phyloP scores from a whole-genome alignment of 53 echinoderm and acorn worm species.

The Henricia sp. region DNA sequence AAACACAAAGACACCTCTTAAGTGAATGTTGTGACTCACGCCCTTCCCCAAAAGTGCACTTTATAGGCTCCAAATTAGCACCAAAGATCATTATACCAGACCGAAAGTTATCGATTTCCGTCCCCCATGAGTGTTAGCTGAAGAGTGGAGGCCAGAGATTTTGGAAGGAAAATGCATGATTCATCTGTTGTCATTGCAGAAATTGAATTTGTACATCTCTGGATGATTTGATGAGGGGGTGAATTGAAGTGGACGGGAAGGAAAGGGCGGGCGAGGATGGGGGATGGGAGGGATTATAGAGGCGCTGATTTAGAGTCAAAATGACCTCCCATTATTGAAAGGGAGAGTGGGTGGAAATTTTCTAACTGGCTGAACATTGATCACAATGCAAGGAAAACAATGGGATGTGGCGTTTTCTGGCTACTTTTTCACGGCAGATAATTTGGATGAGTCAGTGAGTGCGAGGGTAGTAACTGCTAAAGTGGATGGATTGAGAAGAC shows the following conservation, averaged over 20 bases:
- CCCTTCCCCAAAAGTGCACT: constrained; percentile 32
- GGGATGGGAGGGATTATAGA: background rate
- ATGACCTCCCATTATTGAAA: constrained; percentile 36
- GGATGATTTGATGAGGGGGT: constrained; percentile 31
- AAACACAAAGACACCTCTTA: constrained; percentile 26
- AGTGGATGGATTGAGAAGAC: background rate
- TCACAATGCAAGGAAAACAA: background rate
- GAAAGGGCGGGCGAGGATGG: background rate
- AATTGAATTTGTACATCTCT: constrained; percentile 48
- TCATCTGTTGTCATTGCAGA: constrained; percentile 55
- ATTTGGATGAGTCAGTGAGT: constrained; percentile 39
- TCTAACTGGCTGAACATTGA: constrained; percentile 17
- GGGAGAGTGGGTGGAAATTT: constrained; percentile 8
- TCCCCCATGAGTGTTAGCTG: background rate
- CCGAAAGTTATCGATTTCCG: constrained; percentile 53
- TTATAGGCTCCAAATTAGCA: constrained; percentile 36
- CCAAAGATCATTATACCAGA: constrained; percentile 57
- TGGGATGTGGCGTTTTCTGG: background rate
- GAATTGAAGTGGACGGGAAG: constrained; percentile 17
- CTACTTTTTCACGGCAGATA: constrained; percentile 1
- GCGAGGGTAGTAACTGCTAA: background rate
- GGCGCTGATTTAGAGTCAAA: constrained; percentile 7
- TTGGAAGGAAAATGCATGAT: constrained; percentile 29
- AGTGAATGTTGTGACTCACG: constrained; percentile 46
- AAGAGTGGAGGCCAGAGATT: constrained; percentile 1